Base-by-base conservation (phyloP, 2,113 vertebrate genomes). In the Scortum barcoo region DNA sequence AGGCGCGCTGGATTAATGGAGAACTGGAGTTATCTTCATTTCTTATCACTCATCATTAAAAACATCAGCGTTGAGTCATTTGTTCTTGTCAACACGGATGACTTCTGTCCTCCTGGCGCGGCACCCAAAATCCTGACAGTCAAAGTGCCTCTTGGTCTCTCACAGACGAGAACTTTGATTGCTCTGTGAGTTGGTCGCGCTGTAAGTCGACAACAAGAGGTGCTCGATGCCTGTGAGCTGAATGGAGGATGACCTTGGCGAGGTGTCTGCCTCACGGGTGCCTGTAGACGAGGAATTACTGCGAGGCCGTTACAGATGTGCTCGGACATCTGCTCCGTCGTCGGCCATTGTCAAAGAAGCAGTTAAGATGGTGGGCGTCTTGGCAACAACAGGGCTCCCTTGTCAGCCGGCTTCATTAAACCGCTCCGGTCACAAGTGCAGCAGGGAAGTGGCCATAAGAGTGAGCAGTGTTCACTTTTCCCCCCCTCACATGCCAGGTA, bases 281-380 rank as follows among this genome's bases (percentile, higher is more conserved):
- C 63, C 44, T 62, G 26, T 88, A 58, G 36, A 62, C 12, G 20
- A 50, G 54, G 33, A 24, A 26, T n/a, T n/a, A n/a, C n/a, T n/a
- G n/a, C n/a, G n/a, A 86, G 86, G 85, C 80, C 72, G 10, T 85
- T 93, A 89, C 93, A 95, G 94, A 94, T 93, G 93, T 93, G 91
- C 76, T 48, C 58, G 89, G 91, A 92, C 92, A 93, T 92, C 92
- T 92, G 92, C 91, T 91, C 87, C 38, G 80, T 92, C 87, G 86
- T 86, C 70, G 80, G 86, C 88, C 86, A 93, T 93, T 94, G 92
- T 94, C 90, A 90, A 82, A 88, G 80, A 93, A 90, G 88, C 89
- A 54, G 91, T 93, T 95, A 93, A 95, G 91, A 94, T 92, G 89
- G 89, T 90, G 91, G 90, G 81, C 88, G 83, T 90, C 87, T 81